Conservation (phyloP, 23 tunicate species). For the Halocynthia aurantium region DNA sequence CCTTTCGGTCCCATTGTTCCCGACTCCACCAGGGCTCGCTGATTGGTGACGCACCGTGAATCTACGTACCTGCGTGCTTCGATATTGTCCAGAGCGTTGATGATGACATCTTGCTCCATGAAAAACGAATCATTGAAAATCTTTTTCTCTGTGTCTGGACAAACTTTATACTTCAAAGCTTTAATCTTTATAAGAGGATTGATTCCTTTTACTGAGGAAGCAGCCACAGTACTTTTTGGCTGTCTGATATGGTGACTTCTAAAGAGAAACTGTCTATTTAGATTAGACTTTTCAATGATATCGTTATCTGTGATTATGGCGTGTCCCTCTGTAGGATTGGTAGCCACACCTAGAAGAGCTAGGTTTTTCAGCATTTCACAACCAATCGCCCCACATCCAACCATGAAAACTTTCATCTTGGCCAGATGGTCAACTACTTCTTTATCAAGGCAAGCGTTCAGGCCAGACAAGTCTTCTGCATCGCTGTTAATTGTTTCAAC, state of each 20-base stretch:
- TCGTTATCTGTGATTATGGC: slow-evolving; percentile 14
- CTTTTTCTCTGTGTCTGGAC: slow-evolving; percentile 5
- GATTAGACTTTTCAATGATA: slow-evolving; percentile 18
- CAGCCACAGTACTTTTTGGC: slow-evolving; percentile 9
- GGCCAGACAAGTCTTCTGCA: neutral
- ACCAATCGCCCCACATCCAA: slow-evolving; percentile 30
- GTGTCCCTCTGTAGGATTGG: neutral
- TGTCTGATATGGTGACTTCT: slow-evolving; percentile 6
- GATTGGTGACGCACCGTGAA: slow-evolving; percentile 20
- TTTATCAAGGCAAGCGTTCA: slow-evolving; percentile 8
- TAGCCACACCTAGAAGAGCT: slow-evolving; percentile 11
- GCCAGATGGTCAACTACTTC: neutral
- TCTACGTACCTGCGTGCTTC: slow-evolving; percentile 19
- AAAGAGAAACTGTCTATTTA: slow-evolving; percentile 23
- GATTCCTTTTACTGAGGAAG: slow-evolving; percentile 4
- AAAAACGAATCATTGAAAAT: slow-evolving; percentile 14
- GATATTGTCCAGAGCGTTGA: slow-evolving; percentile 16
- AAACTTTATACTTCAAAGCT: slow-evolving; percentile 16
- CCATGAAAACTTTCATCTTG: slow-evolving; percentile 9
- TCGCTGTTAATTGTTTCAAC: neutral
- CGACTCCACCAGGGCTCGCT: slow-evolving; percentile 16
- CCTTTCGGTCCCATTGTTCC: slow-evolving; percentile 34
- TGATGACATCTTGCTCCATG: slow-evolving; percentile 2
- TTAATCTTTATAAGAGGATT: neutral
- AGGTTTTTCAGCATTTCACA: slow-evolving; percentile 26